Percentiles rank a stretch among this genome's conserved stretches.
Evolutionary conservation across 2,797 vertebrate species (phyloP).

Genomic region (Knipowitschia caucasica): DNA sequence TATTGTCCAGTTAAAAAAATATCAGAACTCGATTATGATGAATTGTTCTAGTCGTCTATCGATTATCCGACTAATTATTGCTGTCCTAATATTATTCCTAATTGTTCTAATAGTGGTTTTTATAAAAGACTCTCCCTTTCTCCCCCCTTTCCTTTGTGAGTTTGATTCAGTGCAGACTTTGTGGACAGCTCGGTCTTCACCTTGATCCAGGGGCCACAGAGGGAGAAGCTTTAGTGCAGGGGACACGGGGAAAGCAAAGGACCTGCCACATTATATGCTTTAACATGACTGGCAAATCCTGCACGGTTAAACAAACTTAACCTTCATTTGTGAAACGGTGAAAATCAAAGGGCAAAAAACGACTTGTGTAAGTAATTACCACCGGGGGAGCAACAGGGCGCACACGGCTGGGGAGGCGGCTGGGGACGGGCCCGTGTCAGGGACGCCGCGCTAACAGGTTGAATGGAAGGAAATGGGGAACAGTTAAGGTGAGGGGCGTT

Average conservation of each 20-base stretch:
- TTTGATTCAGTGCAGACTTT: slow-evolving; percentile 66
- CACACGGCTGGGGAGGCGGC: slow-evolving; percentile 43
- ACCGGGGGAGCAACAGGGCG: slow-evolving; percentile 70
- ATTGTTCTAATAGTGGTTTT: not conserved
- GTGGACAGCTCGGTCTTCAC: slow-evolving; percentile 81
- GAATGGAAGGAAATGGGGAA: slow-evolving; percentile 80
- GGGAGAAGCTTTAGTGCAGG: slow-evolving; percentile 32
- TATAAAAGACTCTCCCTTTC: slow-evolving; percentile 38
- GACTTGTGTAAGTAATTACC: slow-evolving; percentile 94
- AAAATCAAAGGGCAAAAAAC: slow-evolving; percentile 89
- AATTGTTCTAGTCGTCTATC: too few species aligned
- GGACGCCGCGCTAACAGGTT: slow-evolving; percentile 62
- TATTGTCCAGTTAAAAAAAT: too few species aligned
- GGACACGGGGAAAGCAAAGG: slow-evolving; percentile 74
- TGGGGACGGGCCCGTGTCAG: slow-evolving; percentile 38
- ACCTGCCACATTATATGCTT: slow-evolving; percentile 94
- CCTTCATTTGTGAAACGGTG: slow-evolving; percentile 98
- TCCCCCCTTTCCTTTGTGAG: slow-evolving; percentile 46
- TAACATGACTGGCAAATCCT: slow-evolving; percentile 97
- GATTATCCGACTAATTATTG: too few species aligned
- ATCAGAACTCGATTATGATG: too few species aligned
- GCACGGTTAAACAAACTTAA: slow-evolving; percentile 99
- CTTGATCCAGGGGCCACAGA: slow-evolving; percentile 70
- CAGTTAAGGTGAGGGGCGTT: slow-evolving; percentile 88
- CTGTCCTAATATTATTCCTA: too few species aligned